phyloP scores from a whole-genome alignment of 2,797 vertebrate species.

The Petrocephalus schoutedeni region DNA sequence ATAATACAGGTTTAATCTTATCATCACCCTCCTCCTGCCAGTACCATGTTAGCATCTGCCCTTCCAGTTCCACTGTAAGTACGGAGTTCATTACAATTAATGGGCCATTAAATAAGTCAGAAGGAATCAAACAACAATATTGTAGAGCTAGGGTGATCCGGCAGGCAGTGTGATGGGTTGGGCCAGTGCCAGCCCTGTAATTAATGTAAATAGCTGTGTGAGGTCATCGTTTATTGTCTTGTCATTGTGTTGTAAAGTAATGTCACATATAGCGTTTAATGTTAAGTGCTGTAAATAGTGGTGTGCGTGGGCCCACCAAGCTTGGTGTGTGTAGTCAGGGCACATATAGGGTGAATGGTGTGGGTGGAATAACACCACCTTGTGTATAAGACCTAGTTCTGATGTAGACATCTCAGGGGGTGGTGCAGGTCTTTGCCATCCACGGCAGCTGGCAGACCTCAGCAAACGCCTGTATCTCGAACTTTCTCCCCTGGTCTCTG shows the following conservation, averaged over 20 bases:
- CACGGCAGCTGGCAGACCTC: too few species aligned
- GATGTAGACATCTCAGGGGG: too few species aligned
- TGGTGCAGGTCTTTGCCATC: too few species aligned
- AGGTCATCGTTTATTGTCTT: neutral
- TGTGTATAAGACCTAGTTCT: neutral
- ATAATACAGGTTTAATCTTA: neutral
- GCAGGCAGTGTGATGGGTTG: neutral
- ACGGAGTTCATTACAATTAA: slow-evolving; percentile 73
- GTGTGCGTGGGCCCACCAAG: neutral
- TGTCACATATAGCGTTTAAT: neutral
- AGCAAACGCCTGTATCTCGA: too few species aligned
- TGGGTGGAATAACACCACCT: neutral
- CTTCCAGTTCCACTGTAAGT: slow-evolving; percentile 51
- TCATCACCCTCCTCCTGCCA: neutral
- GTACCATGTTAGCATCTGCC: slow-evolving; percentile 43
- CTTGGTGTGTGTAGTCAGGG: neutral
- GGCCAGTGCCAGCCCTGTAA: neutral
- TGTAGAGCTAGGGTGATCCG: slow-evolving; percentile 64
- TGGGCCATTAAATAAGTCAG: slow-evolving; percentile 74
- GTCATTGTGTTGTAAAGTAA: neutral
- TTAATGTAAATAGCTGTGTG: neutral
- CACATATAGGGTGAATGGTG: neutral
- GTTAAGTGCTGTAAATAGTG: neutral
- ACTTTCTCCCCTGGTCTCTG: too few species aligned
- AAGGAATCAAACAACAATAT: slow-evolving; percentile 64